Conservation (phyloP, 1,140 invertebrate genomes). For the Drosophila ananassae region DNA sequence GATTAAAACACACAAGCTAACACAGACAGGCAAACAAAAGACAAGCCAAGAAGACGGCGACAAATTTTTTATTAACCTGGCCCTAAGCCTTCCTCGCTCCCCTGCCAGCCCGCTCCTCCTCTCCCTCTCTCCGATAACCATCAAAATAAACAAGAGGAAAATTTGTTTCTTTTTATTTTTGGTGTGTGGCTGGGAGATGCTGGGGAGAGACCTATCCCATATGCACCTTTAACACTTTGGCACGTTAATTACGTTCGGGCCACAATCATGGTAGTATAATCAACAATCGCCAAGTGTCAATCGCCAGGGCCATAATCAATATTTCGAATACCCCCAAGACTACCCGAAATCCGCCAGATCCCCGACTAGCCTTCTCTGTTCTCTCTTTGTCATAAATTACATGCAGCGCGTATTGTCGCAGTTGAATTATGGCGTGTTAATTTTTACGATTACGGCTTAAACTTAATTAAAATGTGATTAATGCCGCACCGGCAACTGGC, state of each 20-base stretch:
- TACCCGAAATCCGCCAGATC: neutral
- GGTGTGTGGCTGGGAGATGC: constrained; percentile 4
- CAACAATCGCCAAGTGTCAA: constrained; percentile 56
- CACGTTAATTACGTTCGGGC: constrained; percentile 73
- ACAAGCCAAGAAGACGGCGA: constrained; percentile 70
- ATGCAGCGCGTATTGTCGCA: constrained; percentile 78
- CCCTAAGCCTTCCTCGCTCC: constrained; percentile 31
- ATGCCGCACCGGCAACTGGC: constrained; percentile 47
- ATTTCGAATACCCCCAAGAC: constrained; percentile 59
- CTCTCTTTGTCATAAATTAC: constrained; percentile 71
- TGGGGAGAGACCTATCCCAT: constrained; percentile 24
- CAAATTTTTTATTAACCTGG: constrained; percentile 80
- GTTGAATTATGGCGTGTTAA: constrained; percentile 82
- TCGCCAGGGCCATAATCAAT: constrained; percentile 71
- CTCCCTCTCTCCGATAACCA: constrained; percentile 53
- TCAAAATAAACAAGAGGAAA: constrained; percentile 79
- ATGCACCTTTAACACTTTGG: constrained; percentile 76
- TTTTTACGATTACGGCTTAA: constrained; percentile 82
- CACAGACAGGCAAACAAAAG: constrained; percentile 46
- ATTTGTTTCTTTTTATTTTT: constrained; percentile 65
- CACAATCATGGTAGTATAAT: constrained; percentile 60
- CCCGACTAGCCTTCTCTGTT: constrained; percentile 8
- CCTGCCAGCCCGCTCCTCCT: constrained; percentile 18
- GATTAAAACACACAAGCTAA: constrained; percentile 72
- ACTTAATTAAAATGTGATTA: constrained; percentile 83